Base-by-base conservation (phyloP, 2,113 vertebrate genomes). In the Salvelinus namaycush region DNA sequence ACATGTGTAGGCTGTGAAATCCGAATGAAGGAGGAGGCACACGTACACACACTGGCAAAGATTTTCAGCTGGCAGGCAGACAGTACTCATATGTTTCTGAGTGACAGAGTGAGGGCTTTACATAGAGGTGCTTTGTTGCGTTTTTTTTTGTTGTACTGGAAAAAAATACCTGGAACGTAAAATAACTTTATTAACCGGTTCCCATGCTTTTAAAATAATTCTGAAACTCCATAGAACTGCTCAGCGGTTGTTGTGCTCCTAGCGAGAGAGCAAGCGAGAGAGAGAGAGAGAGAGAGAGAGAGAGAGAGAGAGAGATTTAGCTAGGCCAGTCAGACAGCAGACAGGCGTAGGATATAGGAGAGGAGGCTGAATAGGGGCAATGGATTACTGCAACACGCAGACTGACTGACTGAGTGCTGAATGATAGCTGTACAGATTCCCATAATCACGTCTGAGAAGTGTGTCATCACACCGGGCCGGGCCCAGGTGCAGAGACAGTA, bases 221-320 rank as follows among this genome's bases (percentile, higher is more conserved):
- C 39, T 39, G 82, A 87, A 83, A 74, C 77, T 80, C 73, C 70
- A 22, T 83, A 86, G 72, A 72, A 79, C 71, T 76, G 71, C 78
- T 26, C 0, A 78, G 34, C 18, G 5, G 70, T 68, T 84, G 73
- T 73, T 78, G 12, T 84, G 69, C 68, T 59, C 44, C 51, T 78
- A 69, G 67, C 59, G 39, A 44, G 39, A 39, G 39, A 11, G 39
- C 2, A 9, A 44, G 39, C 0, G 9, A 1, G 9, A 44, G 9
- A 3, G 39, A 44, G 39, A 44, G 75, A 64, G 5, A n/a, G n/a
- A n/a, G 39, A 44, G 39, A 39, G 39, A 11, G 39, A 44, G 39
- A 0, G 9, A 1, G 9, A 44, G 9, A 3, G 39, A 64, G n/a
- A 24, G 60, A 64, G n/a, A 64, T 12, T 4, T 9, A 26, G 60